Conservation (phyloP, 2,113 vertebrate species). For the Desmodus rotundus region DNA sequence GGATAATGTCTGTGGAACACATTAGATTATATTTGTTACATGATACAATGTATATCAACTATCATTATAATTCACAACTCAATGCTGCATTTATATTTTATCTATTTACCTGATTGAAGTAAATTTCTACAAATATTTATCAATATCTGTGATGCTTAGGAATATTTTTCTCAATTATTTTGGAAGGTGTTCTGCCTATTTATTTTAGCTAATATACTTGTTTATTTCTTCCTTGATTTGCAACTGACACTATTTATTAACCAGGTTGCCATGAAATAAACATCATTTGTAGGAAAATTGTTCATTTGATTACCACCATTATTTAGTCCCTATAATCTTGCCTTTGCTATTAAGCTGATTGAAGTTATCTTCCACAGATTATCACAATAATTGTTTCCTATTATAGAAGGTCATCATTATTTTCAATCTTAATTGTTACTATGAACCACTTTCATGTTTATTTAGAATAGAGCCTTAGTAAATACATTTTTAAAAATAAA, state of each 20-base stretch:
- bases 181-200: not conserved
- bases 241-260: constrained; percentile 48
- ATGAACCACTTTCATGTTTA: constrained; percentile 35
- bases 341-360: constrained; percentile 25
- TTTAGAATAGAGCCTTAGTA: not conserved
- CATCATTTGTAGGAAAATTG: constrained; percentile 40
- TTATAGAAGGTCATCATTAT: constrained; percentile 54
- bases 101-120: not conserved
- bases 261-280: not conserved
- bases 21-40: not conserved
- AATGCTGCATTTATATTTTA: not conserved
- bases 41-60: not conserved
- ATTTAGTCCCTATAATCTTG: constrained; percentile 62
- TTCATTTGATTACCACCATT: constrained; percentile 59
- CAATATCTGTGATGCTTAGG: not conserved
- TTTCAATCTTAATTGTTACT: constrained; percentile 62
- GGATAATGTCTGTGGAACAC: not conserved
- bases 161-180: not conserved
- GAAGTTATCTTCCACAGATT: constrained; percentile 43
- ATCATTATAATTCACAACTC: not conserved
- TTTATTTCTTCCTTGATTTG: constrained; percentile 28
- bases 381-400: constrained; percentile 57
- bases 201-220: constrained; percentile 11
- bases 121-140: not conserved
- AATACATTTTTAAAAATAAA: constrained; percentile 18